A percentile compares a stretch with the other conserved stretches of the same genome.
phyloP scores from a whole-genome alignment of 2,113 vertebrate species.

The Uria aalge region DNA sequence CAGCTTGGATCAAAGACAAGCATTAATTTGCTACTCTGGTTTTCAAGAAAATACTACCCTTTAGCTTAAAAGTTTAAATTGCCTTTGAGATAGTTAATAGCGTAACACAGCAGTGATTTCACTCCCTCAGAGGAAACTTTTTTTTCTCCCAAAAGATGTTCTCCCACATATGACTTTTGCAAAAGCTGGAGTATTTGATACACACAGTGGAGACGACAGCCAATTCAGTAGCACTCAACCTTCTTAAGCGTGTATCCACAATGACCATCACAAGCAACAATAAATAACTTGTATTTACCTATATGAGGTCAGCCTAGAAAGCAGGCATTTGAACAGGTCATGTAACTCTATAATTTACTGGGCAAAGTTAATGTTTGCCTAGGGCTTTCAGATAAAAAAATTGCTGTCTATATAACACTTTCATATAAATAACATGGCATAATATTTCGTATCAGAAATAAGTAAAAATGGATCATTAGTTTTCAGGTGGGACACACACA shows the following conservation, averaged over 20 bases:
- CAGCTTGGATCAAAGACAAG: neutral
- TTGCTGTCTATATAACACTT: neutral
- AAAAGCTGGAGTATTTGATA: neutral
- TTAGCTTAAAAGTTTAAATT: neutral
- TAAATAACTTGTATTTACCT: neutral
- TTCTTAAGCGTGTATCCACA: neutral
- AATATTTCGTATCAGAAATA: neutral
- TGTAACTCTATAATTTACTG: neutral
- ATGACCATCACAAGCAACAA: neutral
- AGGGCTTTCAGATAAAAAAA: neutral
- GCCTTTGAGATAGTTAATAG: neutral
- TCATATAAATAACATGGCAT: neutral
- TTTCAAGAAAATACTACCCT: neutral
- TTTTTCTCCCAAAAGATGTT: neutral
- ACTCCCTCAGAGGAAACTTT: neutral
- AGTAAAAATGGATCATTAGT: neutral
- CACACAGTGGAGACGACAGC: neutral
- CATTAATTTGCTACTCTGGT: neutral
- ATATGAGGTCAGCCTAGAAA: neutral
- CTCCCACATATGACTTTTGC: neutral
- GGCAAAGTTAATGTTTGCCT: neutral
- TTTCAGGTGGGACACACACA: neutral
- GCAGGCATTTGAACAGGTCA: neutral
- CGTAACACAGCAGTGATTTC: neutral
- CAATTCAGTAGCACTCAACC: neutral